These are phyloP conservation scores for Gallirallus australis DNA, from an alignment of 2,797 vertebrate genomes.

Conservation along the genomic window DNA sequence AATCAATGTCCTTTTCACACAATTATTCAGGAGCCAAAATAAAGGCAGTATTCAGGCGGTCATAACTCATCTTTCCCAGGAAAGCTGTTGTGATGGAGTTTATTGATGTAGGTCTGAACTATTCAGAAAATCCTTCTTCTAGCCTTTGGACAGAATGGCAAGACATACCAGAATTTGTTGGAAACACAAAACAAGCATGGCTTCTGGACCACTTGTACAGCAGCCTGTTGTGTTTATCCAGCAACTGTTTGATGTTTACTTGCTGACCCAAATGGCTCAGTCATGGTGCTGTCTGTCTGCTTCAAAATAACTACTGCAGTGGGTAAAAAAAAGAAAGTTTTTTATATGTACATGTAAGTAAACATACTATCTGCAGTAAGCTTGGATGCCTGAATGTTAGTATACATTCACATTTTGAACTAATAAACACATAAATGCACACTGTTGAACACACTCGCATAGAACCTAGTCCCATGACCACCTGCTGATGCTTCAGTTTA, in stretches of 20 bases:
- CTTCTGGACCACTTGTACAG: background rate
- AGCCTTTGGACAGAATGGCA: background rate
- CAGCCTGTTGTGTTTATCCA: background rate
- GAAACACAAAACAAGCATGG: background rate
- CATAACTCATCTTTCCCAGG: background rate
- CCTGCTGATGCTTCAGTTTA: background rate
- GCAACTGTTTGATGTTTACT: background rate
- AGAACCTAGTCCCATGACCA: background rate
- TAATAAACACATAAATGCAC: background rate
- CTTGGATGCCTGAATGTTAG: background rate
- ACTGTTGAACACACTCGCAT: background rate
- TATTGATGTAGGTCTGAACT: background rate
- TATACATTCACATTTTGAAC: accelerated
- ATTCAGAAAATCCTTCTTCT: background rate
- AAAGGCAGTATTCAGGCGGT: background rate
- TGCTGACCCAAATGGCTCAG: background rate
- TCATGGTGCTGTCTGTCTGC: background rate
- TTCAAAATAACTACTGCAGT: background rate
- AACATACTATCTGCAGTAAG: background rate
- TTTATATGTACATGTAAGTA: background rate
- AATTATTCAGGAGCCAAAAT: background rate
- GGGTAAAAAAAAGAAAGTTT: background rate
- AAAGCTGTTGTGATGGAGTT: background rate
- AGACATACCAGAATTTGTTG: background rate
- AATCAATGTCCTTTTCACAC: background rate